These are phyloP conservation scores for Lanistes nyassanus DNA, from an alignment of 1,140 invertebrate genomes.

Conservation along the genomic window DNA sequence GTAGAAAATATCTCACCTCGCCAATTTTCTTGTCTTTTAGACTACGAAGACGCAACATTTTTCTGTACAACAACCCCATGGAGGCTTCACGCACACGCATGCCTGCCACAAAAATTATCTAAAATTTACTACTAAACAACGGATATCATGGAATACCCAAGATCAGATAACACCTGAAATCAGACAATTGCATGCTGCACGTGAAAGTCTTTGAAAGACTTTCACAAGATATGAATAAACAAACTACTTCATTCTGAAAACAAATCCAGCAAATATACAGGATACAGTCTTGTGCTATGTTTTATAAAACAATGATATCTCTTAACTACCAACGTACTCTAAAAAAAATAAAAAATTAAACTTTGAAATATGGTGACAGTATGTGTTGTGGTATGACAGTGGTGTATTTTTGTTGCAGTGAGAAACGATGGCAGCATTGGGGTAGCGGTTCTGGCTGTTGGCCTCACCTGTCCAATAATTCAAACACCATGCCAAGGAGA, in stretches of 20 bases:
- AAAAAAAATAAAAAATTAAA: no score
- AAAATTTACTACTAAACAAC: not conserved
- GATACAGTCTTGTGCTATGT: no score
- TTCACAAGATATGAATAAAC: not conserved
- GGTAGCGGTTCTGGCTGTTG: not conserved
- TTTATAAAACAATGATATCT: no score
- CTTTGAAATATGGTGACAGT: no score
- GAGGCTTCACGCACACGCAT: constrained; percentile 73
- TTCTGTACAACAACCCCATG: constrained; percentile 74
- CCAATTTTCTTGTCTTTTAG: constrained; percentile 72
- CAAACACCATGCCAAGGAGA: constrained; percentile 74
- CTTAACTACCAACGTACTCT: no score
- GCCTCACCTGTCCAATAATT: constrained; percentile 66
- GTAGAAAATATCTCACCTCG: constrained; percentile 68
- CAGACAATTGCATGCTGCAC: no score
- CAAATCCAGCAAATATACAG: not conserved
- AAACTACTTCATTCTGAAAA: not conserved
- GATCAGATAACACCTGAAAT: not conserved
- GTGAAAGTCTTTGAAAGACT: no score
- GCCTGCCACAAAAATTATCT: constrained; percentile 61
- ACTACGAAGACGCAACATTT: constrained; percentile 72
- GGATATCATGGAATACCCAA: not conserved
- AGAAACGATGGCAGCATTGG: not conserved
- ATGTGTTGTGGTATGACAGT: not conserved
- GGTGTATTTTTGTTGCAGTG: no score